Evolutionary conservation across 1,140 invertebrate genomes (phyloP), one percentile per base, ranked within the genome.

Genomic region (Drosophila pseudoananassae): DNA sequence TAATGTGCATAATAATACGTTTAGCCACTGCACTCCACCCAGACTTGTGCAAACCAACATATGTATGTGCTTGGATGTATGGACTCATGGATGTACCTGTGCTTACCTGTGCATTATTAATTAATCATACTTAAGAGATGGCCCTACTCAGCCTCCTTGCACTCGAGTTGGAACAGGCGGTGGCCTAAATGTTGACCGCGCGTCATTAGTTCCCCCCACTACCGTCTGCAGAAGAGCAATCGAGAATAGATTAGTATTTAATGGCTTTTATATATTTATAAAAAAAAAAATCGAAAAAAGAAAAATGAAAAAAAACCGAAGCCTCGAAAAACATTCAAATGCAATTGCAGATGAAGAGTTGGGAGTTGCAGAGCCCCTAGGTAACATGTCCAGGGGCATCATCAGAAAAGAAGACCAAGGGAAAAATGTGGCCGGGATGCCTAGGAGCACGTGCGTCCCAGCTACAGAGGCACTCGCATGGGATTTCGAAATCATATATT

Each of bases 191-290:
- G 82, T 63, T 69, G 61, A 51, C 49, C 64, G 58, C 76, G 61
- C 72, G 65, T 90, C 78, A 90, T 90, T 90, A 90, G 58, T 71
- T 53, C 10, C 33, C 33, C 33, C 33, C 33, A 47, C 51, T 8
- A 51, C 54, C 49, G 53, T 33, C 59, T 50, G 72, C 56, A 56
- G 60, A 52, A 82, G 65, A 87, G 66, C 90, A 90, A 90, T 90
- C 79, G 88, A 90, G 78, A 90, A 90, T 90, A 90, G 88, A 90
- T 90, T 90, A 84, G 88, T 90, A 90, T 90, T 90, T 90, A 90
- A 90, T 90, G 88, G 72, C 72, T 90, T 90, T 90, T 76, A 76
- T 82, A 81, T 82, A 63, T 88, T 78, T 82, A 55, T 53, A 58
- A 40, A 57, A 73, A 71, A 76, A 58, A 69, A 68, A 68, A 76